Evolutionary conservation across 2,113 vertebrate species (phyloP), one percentile per base, ranked within the genome.

Genomic region (Grus americana): DNA sequence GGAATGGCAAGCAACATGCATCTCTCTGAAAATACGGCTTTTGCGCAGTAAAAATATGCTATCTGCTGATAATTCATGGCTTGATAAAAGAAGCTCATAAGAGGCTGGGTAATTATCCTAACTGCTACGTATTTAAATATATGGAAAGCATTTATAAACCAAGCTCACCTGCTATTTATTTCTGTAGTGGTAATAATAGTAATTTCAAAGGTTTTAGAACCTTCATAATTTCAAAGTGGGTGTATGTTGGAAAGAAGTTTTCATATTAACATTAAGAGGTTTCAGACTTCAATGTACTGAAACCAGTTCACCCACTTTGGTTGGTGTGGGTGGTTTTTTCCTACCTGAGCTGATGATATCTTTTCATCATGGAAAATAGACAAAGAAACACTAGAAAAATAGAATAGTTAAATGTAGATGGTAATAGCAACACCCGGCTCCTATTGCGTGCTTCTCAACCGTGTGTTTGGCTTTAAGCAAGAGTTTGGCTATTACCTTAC

Each of bases 121-220:
- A 79, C 68, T 68, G 44, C 71, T 76, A 6, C 2, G 0, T 92
- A 65, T 91, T 96, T 91, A 79, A 87, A 54, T 89, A 73, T 38
- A 85, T 73, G 62, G 49, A 73, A 91, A 91, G 46, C 57, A 66
- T 90, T 92, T 91, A 76, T 97, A 87, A 92, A 91, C 66, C 46
- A 72, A 54, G 46, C 10, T 27, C 54, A 79, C 62, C 58, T 93
- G 47, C 73, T 93, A 29, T 91, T 95, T 95, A 89, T 50, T 91
- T 91, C 74, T 73, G 0, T 36, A 58, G 66, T 65, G 20, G 46
- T 75, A 92, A 73, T 76, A 65, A 85, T 54, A 87, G 74, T 72
- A 70, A 82, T 92, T 79, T 91, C 40, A 76, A 29, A 91, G 81
- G 34, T 91, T 93, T 86, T 49, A 88, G 68, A 91, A 50, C 40